phyloP scores from a whole-genome alignment of 2,888 invertebrate species.

The Trissolcus japonicus region DNA sequence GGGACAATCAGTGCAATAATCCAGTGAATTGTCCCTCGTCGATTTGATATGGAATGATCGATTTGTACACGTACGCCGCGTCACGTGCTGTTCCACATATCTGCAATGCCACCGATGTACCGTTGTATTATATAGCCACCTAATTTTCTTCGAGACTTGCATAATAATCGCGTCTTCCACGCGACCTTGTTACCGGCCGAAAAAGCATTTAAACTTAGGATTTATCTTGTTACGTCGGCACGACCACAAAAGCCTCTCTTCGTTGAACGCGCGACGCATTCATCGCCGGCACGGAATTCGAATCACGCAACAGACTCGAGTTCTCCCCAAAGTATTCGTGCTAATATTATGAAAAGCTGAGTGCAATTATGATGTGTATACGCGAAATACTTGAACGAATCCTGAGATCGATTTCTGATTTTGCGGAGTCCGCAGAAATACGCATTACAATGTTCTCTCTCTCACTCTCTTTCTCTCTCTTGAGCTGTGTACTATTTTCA shows the following conservation, averaged over 20 bases:
- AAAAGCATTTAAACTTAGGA: conserved; percentile 51
- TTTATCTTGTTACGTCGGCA: conserved; percentile 57
- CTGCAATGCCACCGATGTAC: conserved; percentile 58
- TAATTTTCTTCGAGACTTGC: conserved; percentile 65
- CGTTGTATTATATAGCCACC: conserved; percentile 60
- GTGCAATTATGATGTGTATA: conserved; percentile 9
- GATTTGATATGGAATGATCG: conserved; percentile 58
- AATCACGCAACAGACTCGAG: conserved; percentile 53
- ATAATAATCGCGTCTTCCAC: conserved; percentile 60
- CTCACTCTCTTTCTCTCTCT: background rate
- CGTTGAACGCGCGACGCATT: conserved; percentile 31
- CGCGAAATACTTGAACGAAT: conserved; percentile 18
- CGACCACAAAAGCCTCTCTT: conserved; percentile 28
- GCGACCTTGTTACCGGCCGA: conserved; percentile 60
- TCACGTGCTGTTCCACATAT: conserved; percentile 70
- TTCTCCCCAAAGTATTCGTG: conserved; percentile 4
- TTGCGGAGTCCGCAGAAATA: conserved; percentile 14
- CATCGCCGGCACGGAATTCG: conserved; percentile 33
- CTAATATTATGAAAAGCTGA: conserved; percentile 31
- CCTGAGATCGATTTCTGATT: conserved; percentile 28
- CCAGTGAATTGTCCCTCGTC: conserved; percentile 50
- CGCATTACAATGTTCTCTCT: conserved; percentile 6
- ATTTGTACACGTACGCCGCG: conserved; percentile 57
- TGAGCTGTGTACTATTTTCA: conserved; percentile 23
- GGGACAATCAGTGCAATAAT: conserved; percentile 54